Percentiles rank a stretch among this genome's conserved stretches.
Conservation (phyloP, 2,888 invertebrate genomes). For the Conus canariensis region DNA sequence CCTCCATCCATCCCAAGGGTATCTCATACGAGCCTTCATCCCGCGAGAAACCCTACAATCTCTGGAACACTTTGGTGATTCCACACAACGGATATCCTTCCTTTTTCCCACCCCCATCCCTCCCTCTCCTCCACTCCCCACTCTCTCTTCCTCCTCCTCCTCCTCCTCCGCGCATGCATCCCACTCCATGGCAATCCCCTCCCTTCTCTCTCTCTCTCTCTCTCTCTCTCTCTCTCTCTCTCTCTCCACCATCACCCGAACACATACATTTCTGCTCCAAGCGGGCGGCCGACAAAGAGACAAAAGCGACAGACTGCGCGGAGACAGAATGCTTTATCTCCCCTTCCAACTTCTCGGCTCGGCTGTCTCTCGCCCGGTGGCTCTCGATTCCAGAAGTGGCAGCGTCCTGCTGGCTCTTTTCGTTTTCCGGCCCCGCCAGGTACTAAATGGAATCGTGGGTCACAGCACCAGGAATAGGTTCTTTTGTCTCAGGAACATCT, state of each 20-base stretch:
- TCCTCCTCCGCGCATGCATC: background rate
- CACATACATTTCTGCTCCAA: background rate
- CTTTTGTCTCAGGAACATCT: no score
- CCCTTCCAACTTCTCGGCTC: slow-evolving; percentile 18
- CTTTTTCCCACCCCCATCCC: background rate
- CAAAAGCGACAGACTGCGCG: slow-evolving; percentile 28
- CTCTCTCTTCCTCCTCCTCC: background rate
- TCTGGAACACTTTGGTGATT: background rate
- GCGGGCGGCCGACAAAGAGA: slow-evolving; percentile 8
- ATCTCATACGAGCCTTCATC: no score
- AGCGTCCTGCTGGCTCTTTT: background rate
- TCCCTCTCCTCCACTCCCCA: background rate
- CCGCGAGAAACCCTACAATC: no score
- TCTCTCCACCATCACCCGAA: background rate
- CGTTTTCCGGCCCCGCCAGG: background rate
- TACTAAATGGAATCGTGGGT: no score
- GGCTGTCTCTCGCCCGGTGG: background rate
- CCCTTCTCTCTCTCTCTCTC: background rate
- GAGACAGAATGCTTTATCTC: slow-evolving; percentile 31
- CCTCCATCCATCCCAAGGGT: background rate
- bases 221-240: background rate
- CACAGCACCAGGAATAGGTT: no score
- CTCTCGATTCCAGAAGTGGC: slow-evolving; percentile 13
- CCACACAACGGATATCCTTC: background rate
- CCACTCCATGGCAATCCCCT: background rate